Conservation (phyloP, 23 tunicate species). For the Trididemnum miniatum region DNA sequence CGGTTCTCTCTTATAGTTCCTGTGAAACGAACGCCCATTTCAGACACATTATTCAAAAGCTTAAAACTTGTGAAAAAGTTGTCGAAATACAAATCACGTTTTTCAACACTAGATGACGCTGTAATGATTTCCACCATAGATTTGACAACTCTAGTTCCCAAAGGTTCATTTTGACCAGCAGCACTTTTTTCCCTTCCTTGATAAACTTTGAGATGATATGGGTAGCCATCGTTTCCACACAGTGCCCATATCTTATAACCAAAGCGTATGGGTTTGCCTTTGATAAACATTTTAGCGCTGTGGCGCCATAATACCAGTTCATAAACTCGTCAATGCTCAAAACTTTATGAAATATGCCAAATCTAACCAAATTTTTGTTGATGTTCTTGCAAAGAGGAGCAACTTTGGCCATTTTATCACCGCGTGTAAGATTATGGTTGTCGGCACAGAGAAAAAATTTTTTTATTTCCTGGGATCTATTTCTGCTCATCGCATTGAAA, state of each 20-base stretch:
- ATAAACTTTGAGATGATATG: not conserved
- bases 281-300: not conserved
- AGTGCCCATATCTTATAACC: not conserved
- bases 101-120: not conserved
- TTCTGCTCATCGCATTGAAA: not conserved
- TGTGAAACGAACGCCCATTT: not conserved
- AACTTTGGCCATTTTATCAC: conserved; percentile 11
- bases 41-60: not conserved
- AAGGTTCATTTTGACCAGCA: not conserved
- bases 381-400: not conserved
- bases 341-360: conserved; percentile 4
- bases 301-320: not conserved
- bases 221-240: conserved; percentile 9
- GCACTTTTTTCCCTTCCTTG: not conserved
- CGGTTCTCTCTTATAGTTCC: not conserved
- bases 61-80: conserved; percentile 8
- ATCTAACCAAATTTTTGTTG: not conserved
- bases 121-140: not conserved
- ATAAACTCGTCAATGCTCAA: not conserved
- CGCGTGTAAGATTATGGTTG: not conserved
- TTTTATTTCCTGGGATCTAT: not conserved
- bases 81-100: not conserved
- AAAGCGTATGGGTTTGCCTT: not conserved
- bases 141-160: not conserved
- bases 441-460: not conserved